These are phyloP conservation scores for Syngnathoides biaculeatus DNA, from an alignment of 2,113 vertebrate species.

Conservation along the genomic window DNA sequence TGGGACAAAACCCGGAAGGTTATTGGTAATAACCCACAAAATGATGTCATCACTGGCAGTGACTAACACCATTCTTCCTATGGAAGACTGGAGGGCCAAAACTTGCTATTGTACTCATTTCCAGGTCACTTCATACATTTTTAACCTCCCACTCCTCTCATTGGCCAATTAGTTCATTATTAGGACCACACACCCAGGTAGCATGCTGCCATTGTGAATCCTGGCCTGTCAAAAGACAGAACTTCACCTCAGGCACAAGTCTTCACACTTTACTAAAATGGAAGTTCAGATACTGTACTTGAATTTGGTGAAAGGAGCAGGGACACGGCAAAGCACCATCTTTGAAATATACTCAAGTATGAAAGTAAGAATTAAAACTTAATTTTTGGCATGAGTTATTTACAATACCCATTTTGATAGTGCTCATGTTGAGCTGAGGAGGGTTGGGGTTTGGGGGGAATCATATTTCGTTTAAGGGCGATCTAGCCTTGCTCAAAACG, in stretches of 20 bases:
- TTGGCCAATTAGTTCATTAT: conserved; percentile 63
- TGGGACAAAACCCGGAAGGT: conserved; percentile 27
- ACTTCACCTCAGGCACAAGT: not conserved
- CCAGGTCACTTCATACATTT: conserved; percentile 60
- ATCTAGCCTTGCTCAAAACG: too few species aligned
- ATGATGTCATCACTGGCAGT: conserved; percentile 31
- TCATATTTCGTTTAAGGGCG: too few species aligned
- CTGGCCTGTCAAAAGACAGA: not conserved
- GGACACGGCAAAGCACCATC: too few species aligned
- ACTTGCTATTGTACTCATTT: conserved; percentile 63
- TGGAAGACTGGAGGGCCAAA: conserved; percentile 45
- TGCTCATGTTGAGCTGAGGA: too few species aligned
- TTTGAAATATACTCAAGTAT: too few species aligned
- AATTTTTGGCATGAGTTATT: too few species aligned
- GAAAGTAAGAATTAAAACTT: too few species aligned
- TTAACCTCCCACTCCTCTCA: conserved; percentile 20
- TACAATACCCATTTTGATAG: too few species aligned
- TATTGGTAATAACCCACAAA: conserved; percentile 25
- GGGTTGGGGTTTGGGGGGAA: too few species aligned
- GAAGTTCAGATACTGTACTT: not conserved
- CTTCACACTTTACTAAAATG: not conserved
- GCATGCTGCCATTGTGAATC: not conserved
- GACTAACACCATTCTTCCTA: conserved; percentile 55
- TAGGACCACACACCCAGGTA: conserved; percentile 31
- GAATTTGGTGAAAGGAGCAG: too few species aligned